Evolutionary conservation across 2,113 vertebrate species (phyloP).

Genomic region (Saccopteryx bilineata): DNA sequence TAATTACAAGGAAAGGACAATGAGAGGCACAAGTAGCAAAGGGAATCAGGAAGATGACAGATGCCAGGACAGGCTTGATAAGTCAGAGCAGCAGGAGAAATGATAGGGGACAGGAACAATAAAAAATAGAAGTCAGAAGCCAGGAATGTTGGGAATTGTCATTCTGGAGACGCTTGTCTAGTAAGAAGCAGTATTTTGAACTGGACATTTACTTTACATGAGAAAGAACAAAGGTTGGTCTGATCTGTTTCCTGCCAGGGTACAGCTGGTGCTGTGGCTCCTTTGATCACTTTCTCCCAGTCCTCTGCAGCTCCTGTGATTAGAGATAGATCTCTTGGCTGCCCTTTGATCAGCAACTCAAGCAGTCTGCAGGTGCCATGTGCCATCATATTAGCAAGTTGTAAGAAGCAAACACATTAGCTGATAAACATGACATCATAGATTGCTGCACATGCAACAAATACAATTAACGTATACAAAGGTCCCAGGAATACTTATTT

Average conservation of each 20-base stretch:
- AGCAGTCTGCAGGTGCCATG: slow-evolving; percentile 88
- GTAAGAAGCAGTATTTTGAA: slow-evolving; percentile 45
- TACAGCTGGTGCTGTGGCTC: slow-evolving; percentile 75
- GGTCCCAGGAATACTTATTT: slow-evolving; percentile 52
- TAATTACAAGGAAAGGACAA: neutral
- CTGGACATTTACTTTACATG: slow-evolving; percentile 81
- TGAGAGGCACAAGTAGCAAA: neutral
- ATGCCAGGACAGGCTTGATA: neutral
- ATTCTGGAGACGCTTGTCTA: neutral
- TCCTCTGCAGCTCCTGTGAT: slow-evolving; percentile 84
- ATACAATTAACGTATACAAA: neutral
- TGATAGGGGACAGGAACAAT: neutral
- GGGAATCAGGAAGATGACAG: neutral
- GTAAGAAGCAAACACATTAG: slow-evolving; percentile 76
- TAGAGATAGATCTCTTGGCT: slow-evolving; percentile 84
- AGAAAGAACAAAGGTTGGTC: slow-evolving; percentile 87
- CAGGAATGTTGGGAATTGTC: neutral
- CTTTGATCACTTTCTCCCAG: slow-evolving; percentile 90
- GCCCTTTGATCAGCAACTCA: slow-evolving; percentile 89
- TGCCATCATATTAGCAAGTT: slow-evolving; percentile 86
- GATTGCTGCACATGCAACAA: neutral
- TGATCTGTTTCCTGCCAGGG: slow-evolving; percentile 87
- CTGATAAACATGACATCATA: neutral
- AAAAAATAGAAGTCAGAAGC: neutral
- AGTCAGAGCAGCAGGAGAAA: neutral